These are phyloP conservation scores for Adela reaumurella DNA, from an alignment of 2,888 invertebrate genomes.

Conservation along the genomic window DNA sequence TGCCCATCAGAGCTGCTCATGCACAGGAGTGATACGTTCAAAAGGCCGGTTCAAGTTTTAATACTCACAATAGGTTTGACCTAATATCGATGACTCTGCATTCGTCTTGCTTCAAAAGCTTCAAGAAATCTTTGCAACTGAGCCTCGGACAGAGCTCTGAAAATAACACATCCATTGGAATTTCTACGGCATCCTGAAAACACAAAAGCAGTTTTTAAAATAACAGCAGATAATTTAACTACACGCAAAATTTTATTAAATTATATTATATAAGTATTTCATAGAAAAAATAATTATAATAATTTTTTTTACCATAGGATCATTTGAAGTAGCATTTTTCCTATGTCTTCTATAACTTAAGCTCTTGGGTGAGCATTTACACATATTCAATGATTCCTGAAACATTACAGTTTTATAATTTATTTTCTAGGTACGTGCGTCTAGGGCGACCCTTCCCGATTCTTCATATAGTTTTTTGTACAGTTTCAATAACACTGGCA, in stretches of 20 bases:
- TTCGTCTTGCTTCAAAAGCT: conserved; percentile 61
- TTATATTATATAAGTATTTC: no score
- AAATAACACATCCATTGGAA: conserved; percentile 66
- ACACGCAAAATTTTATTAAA: no score
- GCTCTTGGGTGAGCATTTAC: conserved; percentile 81
- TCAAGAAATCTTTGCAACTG: conserved; percentile 78
- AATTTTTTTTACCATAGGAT: conserved; percentile 29
- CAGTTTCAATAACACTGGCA: no score
- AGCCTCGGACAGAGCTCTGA: conserved; percentile 78
- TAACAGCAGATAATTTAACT: no score
- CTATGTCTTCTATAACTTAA: conserved; percentile 83
- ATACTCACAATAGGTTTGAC: conserved; percentile 46
- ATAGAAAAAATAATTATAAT: no score
- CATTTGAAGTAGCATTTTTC: conserved; percentile 33
- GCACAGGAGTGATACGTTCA: no score
- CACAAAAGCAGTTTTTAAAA: conserved; percentile 6
- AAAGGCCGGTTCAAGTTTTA: conserved; percentile 9
- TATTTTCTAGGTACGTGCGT: no score
- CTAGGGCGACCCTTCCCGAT: no score
- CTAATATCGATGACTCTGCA: conserved; percentile 51
- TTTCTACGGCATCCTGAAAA: conserved; percentile 65
- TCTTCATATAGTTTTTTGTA: no score
- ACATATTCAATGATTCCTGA: conserved; percentile 80
- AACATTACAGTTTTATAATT: conserved; percentile 5
- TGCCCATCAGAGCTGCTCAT: no score